Conservation (phyloP, 1,140 invertebrate species). For the Elysia chlorotica region DNA sequence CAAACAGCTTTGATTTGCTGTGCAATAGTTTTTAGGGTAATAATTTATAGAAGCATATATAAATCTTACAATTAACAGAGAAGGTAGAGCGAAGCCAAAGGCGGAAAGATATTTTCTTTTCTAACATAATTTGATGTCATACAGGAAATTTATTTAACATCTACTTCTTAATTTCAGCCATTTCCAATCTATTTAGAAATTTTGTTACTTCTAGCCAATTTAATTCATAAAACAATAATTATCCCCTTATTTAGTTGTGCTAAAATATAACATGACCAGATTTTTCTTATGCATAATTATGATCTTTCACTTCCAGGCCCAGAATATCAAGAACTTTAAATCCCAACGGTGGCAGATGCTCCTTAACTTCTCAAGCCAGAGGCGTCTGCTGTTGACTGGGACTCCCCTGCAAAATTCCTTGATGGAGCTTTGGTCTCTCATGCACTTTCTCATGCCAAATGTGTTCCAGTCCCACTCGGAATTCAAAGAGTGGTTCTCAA, state of each 20-base stretch:
- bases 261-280: not conserved
- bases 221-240: too few relatives aligned
- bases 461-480: conserved; percentile 97
- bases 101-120: too few relatives aligned
- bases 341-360: conserved; percentile 98
- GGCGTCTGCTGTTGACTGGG: conserved; percentile 92
- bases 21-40: not conserved
- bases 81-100: not conserved
- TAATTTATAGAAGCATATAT: not conserved
- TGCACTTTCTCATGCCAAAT: conserved; percentile 99
- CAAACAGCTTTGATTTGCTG: too few relatives aligned
- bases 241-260: not conserved
- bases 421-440: conserved; percentile 99
- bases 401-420: conserved; percentile 99
- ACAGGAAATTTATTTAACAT: too few relatives aligned
- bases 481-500: conserved; percentile 98
- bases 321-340: conserved; percentile 99
- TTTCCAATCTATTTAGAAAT: not conserved
- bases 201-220: not conserved
- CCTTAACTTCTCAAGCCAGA: conserved; percentile 95
- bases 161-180: too few relatives aligned
- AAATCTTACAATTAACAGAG: not conserved
- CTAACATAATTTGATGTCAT: too few relatives aligned
- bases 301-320: conserved; percentile 69
- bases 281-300: not conserved